phyloP scores from a whole-genome alignment of 2,888 invertebrate genomes.

The Apodemia zela region DNA sequence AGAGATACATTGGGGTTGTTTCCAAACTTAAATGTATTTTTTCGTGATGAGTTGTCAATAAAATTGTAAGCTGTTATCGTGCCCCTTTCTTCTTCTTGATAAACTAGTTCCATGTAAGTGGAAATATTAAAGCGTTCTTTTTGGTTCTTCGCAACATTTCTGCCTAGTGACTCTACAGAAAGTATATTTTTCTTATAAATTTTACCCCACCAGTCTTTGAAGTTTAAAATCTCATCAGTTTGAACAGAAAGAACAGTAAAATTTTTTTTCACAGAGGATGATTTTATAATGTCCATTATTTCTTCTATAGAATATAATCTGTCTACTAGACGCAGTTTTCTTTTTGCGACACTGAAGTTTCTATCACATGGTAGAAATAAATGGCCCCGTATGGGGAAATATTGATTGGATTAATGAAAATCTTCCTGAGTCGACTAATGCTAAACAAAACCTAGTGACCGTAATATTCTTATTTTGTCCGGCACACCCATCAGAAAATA shows the following conservation, averaged over 20 bases:
- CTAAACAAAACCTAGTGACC: neutral
- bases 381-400: neutral
- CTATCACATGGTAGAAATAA: constrained; percentile 3
- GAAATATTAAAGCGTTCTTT: neutral
- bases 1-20: too few relatives aligned
- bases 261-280: constrained; percentile 1
- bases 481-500: constrained; percentile 5
- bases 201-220: neutral
- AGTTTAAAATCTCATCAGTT: constrained; percentile 4
- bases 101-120: constrained; percentile 4
- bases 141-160: constrained; percentile 6
- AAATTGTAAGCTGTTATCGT: neutral
- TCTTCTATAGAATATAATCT: constrained; percentile 11
- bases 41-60: neutral
- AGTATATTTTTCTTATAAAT: constrained; percentile 5
- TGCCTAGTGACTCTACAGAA: constrained; percentile 3
- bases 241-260: constrained; percentile 1
- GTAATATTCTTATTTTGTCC: constrained; percentile 9
- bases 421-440: constrained; percentile 8
- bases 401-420: neutral
- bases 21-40: too few relatives aligned
- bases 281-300: neutral
- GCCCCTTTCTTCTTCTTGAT: constrained; percentile 1
- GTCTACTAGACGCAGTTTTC: constrained; percentile 7
- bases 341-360: constrained; percentile 4